Conservation (phyloP, 2,888 invertebrate genomes). For the Diarsia mendica region DNA sequence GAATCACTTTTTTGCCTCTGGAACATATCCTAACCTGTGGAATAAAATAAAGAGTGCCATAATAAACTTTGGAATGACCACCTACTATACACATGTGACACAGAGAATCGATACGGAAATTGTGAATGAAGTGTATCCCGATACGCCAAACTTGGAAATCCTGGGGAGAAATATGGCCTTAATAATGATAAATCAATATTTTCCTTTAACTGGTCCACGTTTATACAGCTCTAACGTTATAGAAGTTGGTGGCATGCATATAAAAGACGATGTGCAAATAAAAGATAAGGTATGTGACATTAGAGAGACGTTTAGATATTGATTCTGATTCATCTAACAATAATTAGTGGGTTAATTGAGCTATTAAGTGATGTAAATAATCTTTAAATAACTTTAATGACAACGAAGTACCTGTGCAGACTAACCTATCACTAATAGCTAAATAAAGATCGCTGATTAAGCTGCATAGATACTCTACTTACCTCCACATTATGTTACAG, state of each 20-base stretch:
- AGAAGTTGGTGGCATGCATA: constrained; percentile 86
- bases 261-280: constrained; percentile 39
- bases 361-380: not conserved
- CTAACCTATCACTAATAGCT: not conserved
- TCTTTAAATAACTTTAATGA: not conserved
- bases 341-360: not conserved
- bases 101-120: constrained; percentile 70
- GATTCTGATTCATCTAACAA: not conserved
- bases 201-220: constrained; percentile 86
- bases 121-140: constrained; percentile 67
- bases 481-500: constrained; percentile 45
- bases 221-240: constrained; percentile 85
- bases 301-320: not conserved
- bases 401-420: not conserved
- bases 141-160: constrained; percentile 70
- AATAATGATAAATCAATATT: constrained; percentile 87
- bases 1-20: constrained; percentile 87
- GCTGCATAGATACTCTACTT: not conserved
- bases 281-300: constrained; percentile 45
- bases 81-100: constrained; percentile 67
- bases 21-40: constrained; percentile 80
- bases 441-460: not conserved
- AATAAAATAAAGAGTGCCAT: constrained; percentile 84
- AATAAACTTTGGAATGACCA: constrained; percentile 68
- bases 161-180: constrained; percentile 71